A percentile compares a stretch with the other conserved stretches of the same genome.
Conservation (phyloP, 2,113 vertebrate genomes). For the Zosterops japonicus region DNA sequence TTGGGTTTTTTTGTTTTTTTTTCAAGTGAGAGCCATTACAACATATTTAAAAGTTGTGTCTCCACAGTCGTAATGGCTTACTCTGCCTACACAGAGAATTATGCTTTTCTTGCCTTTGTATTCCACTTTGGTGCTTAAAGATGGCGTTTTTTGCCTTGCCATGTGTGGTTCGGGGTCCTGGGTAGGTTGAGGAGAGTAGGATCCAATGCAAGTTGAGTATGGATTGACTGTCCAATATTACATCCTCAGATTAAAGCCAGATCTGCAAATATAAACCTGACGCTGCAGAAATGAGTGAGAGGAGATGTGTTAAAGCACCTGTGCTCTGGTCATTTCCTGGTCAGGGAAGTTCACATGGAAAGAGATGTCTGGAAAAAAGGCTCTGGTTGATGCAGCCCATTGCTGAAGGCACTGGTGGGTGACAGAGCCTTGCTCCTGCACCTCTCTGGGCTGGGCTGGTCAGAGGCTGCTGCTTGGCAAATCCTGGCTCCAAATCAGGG, state of each 20-base stretch:
- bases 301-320: neutral
- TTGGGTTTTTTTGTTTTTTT: neutral
- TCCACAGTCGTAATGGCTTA: neutral
- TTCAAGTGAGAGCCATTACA: neutral
- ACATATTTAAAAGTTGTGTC: neutral
- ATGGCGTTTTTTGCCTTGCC: neutral
- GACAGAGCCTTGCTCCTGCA: accelerated
- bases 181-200: neutral
- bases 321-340: neutral
- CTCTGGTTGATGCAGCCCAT: neutral
- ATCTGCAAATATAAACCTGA: neutral
- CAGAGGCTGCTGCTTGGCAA: neutral
- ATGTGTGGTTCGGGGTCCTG: neutral
- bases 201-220: neutral
- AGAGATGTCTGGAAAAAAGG: neutral
- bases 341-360: neutral
- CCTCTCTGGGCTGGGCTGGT: neutral
- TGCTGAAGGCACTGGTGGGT: neutral
- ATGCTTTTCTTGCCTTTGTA: neutral
- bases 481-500: neutral
- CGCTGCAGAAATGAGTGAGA: neutral
- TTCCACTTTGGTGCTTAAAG: neutral
- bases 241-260: neutral
- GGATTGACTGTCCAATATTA: neutral
- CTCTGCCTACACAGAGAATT: neutral